Conservation (phyloP, 1,140 invertebrate genomes). For the Conopomorpha cramerella region DNA sequence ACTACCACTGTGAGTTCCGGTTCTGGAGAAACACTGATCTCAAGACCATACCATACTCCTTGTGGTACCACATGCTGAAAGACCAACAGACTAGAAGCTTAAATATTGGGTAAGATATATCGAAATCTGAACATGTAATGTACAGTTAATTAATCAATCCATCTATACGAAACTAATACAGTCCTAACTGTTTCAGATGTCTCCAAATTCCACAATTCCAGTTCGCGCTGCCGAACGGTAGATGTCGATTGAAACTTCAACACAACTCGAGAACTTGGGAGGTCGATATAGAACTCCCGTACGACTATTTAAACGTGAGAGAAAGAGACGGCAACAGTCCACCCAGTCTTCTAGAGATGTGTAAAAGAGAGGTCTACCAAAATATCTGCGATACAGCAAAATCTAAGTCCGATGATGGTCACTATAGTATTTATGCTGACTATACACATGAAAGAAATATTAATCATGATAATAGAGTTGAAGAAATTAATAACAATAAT, state of each 20-base stretch:
- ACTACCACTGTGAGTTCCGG: conserved; percentile 44
- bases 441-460: conserved; percentile 9
- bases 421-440: conserved; percentile 20
- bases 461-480: conserved; percentile 15
- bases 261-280: conserved; percentile 15
- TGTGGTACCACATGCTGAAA: conserved; percentile 54
- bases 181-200: conserved; percentile 31
- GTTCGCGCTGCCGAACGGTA: conserved; percentile 3
- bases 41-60: conserved; percentile 37
- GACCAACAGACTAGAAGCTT: conserved; percentile 43
- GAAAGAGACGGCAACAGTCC: conserved; percentile 9
- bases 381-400: conserved; percentile 18
- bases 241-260: conserved; percentile 15
- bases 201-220: conserved; percentile 13
- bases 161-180: too few species aligned
- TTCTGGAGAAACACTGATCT: conserved; percentile 47
- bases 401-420: conserved; percentile 10
- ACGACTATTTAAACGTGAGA: conserved; percentile 17
- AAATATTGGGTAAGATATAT: conserved; percentile 38
- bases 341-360: conserved; percentile 30
- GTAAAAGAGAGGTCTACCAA: conserved; percentile 28
- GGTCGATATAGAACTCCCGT: conserved; percentile 18
- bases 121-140: too few species aligned
- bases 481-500: conserved; percentile 13
- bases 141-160: too few species aligned